Conservation (phyloP, 23 tunicate genomes). For the Trididemnum miniatum region DNA sequence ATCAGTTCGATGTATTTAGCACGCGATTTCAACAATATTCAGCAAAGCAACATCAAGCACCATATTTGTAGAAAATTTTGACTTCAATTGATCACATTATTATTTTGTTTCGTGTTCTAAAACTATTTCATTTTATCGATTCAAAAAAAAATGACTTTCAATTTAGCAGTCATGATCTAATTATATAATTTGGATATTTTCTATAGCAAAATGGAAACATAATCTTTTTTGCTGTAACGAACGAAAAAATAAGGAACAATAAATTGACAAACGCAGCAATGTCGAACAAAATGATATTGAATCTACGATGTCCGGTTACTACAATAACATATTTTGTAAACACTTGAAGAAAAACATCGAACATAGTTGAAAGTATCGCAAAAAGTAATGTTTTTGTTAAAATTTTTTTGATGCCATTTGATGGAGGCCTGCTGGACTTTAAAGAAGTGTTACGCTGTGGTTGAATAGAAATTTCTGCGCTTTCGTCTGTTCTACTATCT, state of each 20-base stretch:
- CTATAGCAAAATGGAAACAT: neutral
- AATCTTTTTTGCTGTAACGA: neutral
- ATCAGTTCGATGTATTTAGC: too few species aligned
- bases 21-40: too few species aligned
- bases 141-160: too few species aligned
- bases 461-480: neutral
- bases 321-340: neutral
- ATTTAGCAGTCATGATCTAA: too few species aligned
- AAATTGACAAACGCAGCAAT: conserved; percentile 1
- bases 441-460: neutral
- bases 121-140: too few species aligned
- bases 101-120: too few species aligned
- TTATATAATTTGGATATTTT: too few species aligned
- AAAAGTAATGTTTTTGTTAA: neutral
- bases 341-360: neutral
- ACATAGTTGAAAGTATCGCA: neutral
- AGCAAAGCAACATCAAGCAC: too few species aligned
- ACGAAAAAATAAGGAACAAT: neutral
- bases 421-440: neutral
- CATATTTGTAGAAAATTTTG: too few species aligned
- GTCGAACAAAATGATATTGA: neutral
- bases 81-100: too few species aligned
- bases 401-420: neutral
- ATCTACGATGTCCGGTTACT: neutral
- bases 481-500: neutral